Base-by-base conservation (phyloP, 2,888 invertebrate genomes). In the Candidula unifasciata region DNA sequence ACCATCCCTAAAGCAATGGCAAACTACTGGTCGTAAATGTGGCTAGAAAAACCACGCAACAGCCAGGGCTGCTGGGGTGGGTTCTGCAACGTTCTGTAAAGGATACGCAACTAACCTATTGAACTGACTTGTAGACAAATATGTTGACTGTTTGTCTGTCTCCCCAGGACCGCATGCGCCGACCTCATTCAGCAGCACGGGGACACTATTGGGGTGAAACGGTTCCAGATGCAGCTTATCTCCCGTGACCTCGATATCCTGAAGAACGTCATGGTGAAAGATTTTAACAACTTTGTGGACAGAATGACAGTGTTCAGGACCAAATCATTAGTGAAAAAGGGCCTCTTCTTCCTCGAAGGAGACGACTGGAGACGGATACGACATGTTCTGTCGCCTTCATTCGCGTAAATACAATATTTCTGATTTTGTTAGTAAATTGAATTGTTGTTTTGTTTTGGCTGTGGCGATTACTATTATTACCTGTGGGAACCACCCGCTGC, bases 281-380 rank as follows among this genome's bases (percentile, higher is more conserved):
- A 83, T 44, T 83, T 83, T 64, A 83, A 79, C n/a, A 79, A 83
- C 79, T 83, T 83, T n/a, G 83, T 83, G 21, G 73, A 83, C 52
- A 33, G 83, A 37, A 3, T 16, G 6, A 33, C 35, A 35, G 2
- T 18, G 2, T 18, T 83, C 3, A 24, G 44, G 0, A 33, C 83
- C 57, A 57, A 71, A 16, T 79, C 83, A 0, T 24, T 73, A 0
- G 18, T 83, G 2, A 33, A 18, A 5, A 73, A 73, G 27, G 73
- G 83, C 1, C 10, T 83, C 0, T 83, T 83, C 73, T 83, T 79
- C n/a, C 73, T 79, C 0, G 30, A 64, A 57, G 79, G 73, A 30
- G 35, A 83, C 21, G 64, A 78, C 78, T 83, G 83, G 83, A 60
- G 78, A 44, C 71, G 83, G 24, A 24, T 83, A 21, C 5, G 79